Percentiles rank a stretch among this genome's conserved stretches.
Evolutionary conservation across 2,113 vertebrate genomes (phyloP).

Genomic region (Nansenia antarctica): DNA sequence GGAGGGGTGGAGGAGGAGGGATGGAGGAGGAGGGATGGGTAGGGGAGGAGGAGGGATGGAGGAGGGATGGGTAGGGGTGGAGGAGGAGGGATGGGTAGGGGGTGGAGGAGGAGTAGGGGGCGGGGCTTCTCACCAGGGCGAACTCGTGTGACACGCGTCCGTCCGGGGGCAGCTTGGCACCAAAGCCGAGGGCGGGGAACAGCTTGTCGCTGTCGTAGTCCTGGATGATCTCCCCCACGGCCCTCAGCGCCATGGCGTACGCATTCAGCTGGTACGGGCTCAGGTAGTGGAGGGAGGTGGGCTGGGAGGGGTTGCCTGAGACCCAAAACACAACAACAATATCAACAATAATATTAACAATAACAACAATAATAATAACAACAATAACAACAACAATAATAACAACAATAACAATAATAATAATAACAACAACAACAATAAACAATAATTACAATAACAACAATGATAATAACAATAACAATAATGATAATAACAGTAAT

Average conservation of each 20-base stretch:
- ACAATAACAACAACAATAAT: too few species aligned
- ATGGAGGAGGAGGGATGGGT: neutral
- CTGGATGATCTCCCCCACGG: slow-evolving; percentile 96
- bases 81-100: slow-evolving; percentile 4
- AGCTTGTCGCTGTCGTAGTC: slow-evolving; percentile 98
- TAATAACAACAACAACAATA: too few species aligned
- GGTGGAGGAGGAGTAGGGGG: neutral
- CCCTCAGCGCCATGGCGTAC: slow-evolving; percentile 93
- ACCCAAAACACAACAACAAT: too few species aligned
- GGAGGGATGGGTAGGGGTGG: neutral
- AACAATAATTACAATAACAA: too few species aligned
- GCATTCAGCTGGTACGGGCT: slow-evolving; percentile 97
- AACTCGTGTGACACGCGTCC: slow-evolving; percentile 96
- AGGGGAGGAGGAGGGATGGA: neutral
- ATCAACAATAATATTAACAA: too few species aligned
- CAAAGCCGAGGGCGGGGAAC: slow-evolving; percentile 96
- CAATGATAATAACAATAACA: too few species aligned
- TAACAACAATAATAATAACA: too few species aligned
- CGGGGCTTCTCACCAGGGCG: slow-evolving; percentile 83
- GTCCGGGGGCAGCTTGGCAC: slow-evolving; percentile 94
- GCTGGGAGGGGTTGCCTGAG: slow-evolving; percentile 93
- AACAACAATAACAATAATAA: too few species aligned
- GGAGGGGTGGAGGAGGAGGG: neutral
- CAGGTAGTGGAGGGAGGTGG: slow-evolving; percentile 97
- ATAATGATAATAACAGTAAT: too few species aligned